A percentile compares a stretch with the other conserved stretches of the same genome.
Conservation (phyloP, 2,113 vertebrate species). For the Aptenodytes forsteri region DNA sequence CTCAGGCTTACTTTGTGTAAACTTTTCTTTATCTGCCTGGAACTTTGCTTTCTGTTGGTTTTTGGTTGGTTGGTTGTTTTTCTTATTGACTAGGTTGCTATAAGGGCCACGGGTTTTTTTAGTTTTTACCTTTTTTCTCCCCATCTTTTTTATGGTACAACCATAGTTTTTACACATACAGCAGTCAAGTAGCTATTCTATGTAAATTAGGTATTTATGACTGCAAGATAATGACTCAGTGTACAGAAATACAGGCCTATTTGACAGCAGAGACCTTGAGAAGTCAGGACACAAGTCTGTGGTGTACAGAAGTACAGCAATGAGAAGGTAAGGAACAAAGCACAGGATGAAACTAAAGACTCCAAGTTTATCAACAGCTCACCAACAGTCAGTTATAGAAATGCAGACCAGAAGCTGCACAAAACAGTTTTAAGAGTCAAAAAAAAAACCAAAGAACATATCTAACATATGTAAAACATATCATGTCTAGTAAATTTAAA, state of each 20-base stretch:
- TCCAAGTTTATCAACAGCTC: not conserved
- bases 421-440: not conserved
- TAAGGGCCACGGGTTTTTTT: fast-evolving
- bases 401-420: not conserved
- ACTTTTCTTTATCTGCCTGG: not conserved
- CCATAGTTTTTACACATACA: not conserved
- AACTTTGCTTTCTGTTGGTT: not conserved
- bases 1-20: not conserved
- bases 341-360: not conserved
- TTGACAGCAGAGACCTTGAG: not conserved
- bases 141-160: not conserved
- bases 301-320: not conserved
- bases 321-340: not conserved
- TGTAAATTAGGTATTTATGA: not conserved
- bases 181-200: not conserved
- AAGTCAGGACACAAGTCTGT: not conserved
- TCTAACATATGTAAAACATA: not conserved
- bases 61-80: not conserved
- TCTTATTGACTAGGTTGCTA: not conserved
- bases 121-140: fast-evolving
- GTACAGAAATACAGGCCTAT: not conserved
- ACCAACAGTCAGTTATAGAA: not conserved
- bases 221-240: not conserved
- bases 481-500: not conserved
- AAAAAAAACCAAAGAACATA: not conserved